Evolutionary conservation across 2,113 vertebrate genomes (phyloP).

Genomic region (Gavia stellata): DNA sequence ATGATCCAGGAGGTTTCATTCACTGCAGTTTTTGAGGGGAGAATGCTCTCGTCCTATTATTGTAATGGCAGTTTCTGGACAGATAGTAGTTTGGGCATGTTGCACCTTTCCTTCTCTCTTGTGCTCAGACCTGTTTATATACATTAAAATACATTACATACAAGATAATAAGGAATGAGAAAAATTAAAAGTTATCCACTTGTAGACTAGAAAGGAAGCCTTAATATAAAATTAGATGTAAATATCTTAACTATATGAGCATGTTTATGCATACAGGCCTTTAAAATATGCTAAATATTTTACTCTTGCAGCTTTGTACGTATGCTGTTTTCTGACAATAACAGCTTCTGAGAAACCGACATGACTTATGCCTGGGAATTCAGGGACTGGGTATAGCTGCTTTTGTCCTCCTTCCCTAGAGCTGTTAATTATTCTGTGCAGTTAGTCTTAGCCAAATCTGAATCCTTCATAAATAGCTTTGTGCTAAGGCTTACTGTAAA

Average conservation of each 20-base stretch:
- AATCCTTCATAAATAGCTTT: neutral
- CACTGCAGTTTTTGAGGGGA: neutral
- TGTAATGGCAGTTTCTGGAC: neutral
- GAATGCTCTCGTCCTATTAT: neutral
- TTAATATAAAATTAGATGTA: neutral
- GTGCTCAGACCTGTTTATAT: neutral
- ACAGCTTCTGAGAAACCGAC: neutral
- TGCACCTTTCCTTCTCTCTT: neutral
- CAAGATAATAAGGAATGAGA: neutral
- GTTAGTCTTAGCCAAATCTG: neutral
- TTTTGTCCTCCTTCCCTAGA: neutral
- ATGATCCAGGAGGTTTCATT: neutral
- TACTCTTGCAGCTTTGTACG: neutral
- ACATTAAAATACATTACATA: neutral
- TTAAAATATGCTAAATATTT: neutral
- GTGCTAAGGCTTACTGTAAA: neutral
- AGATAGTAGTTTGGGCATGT: neutral
- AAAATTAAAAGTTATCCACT: neutral
- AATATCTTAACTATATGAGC: neutral
- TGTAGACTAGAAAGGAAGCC: neutral
- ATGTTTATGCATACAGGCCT: neutral
- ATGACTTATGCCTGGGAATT: neutral
- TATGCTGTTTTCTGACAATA: neutral
- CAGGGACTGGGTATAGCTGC: neutral
- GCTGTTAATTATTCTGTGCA: neutral